phyloP scores from a whole-genome alignment of 2,888 invertebrate genomes.

The Poecilus cupreus region DNA sequence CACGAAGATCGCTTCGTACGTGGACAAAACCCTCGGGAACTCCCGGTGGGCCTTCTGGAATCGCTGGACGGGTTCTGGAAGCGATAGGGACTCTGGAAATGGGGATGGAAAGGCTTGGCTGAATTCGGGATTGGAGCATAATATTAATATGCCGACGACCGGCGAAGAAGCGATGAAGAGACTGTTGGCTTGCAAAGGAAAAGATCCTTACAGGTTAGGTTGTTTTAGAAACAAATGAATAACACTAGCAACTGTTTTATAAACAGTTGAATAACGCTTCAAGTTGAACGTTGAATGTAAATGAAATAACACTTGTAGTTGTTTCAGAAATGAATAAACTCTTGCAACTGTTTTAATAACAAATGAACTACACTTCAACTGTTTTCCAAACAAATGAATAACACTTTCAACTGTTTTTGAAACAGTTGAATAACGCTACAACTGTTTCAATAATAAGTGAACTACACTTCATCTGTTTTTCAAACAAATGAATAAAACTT shows the following conservation, averaged over 20 bases:
- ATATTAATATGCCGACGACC: conserved; percentile 89
- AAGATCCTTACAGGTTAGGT: conserved; percentile 90
- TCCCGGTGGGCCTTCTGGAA: conserved; percentile 77
- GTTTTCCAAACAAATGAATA: too few species aligned
- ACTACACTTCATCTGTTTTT: too few species aligned
- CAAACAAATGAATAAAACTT: background rate
- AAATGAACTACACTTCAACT: too few species aligned
- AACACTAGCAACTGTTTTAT: too few species aligned
- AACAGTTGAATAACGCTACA: too few species aligned
- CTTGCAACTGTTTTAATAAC: too few species aligned
- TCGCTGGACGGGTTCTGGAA: conserved; percentile 17
- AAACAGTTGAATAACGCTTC: too few species aligned
- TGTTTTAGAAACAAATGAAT: conserved; percentile 61
- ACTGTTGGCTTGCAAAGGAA: conserved; percentile 93
- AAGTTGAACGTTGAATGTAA: too few species aligned
- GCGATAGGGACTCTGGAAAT: conserved; percentile 36
- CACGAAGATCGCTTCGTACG: conserved; percentile 73
- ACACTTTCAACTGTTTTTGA: too few species aligned
- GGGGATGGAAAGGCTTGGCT: conserved; percentile 68
- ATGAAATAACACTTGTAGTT: too few species aligned
- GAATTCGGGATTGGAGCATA: conserved; percentile 78
- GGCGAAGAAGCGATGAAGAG: conserved; percentile 97
- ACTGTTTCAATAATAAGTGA: too few species aligned
- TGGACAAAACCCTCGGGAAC: conserved; percentile 77
- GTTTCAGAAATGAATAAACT: too few species aligned